Evolutionary conservation across 1,140 invertebrate genomes (phyloP).

Genomic region (Heliconius nattereri): DNA sequence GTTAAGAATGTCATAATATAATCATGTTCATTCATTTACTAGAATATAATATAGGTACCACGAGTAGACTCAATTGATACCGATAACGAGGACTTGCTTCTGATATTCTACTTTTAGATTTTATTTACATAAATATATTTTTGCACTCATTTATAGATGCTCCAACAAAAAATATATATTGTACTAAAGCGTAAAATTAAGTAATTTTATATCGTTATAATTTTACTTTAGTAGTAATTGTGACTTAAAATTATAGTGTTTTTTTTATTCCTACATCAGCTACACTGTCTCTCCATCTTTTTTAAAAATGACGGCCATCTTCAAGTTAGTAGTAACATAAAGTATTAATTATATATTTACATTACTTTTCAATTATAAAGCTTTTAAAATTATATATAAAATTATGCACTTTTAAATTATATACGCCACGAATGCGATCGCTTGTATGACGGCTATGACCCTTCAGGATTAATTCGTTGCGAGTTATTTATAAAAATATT

Average conservation of each 20-base stretch:
- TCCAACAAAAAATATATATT: background rate
- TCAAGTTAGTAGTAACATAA: background rate
- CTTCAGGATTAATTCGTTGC: constrained; percentile 12
- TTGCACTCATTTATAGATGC: background rate
- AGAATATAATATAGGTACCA: background rate
- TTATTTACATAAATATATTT: constrained; percentile 4
- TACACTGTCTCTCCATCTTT: background rate
- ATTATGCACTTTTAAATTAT: constrained; percentile 15
- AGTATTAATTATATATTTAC: background rate
- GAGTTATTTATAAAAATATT: constrained; percentile 15
- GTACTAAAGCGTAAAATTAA: background rate
- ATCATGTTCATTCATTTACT: constrained; percentile 3
- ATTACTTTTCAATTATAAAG: background rate
- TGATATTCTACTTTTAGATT: constrained; percentile 1
- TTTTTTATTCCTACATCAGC: no score
- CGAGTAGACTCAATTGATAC: constrained; percentile 6
- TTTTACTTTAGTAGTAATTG: background rate
- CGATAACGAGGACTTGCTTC: constrained; percentile 8
- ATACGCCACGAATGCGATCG: constrained; percentile 8
- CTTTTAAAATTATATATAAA: background rate
- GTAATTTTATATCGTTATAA: background rate
- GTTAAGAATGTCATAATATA: constrained; percentile 10
- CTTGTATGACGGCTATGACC: constrained; percentile 10
- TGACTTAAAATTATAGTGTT: background rate
- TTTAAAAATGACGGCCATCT: background rate